Evolutionary conservation across 2,888 invertebrate genomes (phyloP).

Genomic region (Adelognathus sp.): DNA sequence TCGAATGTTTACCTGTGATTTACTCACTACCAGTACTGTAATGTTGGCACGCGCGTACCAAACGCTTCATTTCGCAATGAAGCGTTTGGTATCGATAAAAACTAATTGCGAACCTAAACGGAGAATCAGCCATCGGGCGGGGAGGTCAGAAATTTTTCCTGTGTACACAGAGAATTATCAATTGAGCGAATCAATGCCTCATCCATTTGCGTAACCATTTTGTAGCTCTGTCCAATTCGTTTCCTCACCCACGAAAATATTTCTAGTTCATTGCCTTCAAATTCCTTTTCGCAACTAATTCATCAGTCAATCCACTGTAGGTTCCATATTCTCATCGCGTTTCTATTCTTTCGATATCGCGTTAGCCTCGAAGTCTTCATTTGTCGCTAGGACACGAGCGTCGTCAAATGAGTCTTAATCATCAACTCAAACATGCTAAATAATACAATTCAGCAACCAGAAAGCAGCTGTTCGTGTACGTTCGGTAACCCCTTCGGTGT

Average conservation of each 20-base stretch:
- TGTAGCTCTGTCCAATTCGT: too few species aligned
- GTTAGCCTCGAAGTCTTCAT: not conserved
- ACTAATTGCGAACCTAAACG: not conserved
- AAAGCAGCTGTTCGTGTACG: slow-evolving; percentile 11
- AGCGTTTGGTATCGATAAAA: not conserved
- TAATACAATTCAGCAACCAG: not conserved
- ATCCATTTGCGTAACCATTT: too few species aligned
- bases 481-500: slow-evolving; percentile 16
- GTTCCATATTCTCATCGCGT: not conserved
- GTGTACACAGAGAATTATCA: not conserved
- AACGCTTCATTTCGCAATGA: not conserved
- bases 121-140: not conserved
- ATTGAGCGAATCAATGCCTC: too few species aligned
- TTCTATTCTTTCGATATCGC: not conserved
- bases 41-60: not conserved
- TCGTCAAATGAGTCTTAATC: slow-evolving; percentile 40
- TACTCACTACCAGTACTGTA: not conserved
- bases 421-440: slow-evolving; percentile 29
- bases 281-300: too few species aligned
- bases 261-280: too few species aligned
- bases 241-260: too few species aligned
- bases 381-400: slow-evolving; percentile 16
- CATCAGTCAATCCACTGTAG: not conserved
- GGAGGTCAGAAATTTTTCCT: not conserved
- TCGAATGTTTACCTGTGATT: slow-evolving; percentile 33